Base-by-base conservation (phyloP, 2,113 vertebrate genomes). In the Gopherus evgoodei region DNA sequence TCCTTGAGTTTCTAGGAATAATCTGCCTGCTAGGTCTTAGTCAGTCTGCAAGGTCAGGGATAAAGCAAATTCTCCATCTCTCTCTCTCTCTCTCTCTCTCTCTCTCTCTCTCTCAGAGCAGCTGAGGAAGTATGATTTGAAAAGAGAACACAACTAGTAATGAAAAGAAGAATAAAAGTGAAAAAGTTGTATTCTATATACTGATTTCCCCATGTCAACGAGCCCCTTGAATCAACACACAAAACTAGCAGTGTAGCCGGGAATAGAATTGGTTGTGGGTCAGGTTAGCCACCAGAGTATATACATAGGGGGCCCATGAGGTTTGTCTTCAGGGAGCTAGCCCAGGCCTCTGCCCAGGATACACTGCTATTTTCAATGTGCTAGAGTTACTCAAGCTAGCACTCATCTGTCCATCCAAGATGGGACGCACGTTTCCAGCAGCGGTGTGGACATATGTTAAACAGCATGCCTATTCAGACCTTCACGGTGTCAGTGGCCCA, bases 1-100 rank as follows among this genome's bases (percentile, higher is more conserved):
- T 86, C 86, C 86, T 91, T 56, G 86, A 81, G 80, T 27, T 87
- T 84, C 87, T 87, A 92, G 80, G 85, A 97, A 93, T 54, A 86
- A 83, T 85, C 86, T 92, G 0, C 0, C 88, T 42, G 53, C 69
- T 27, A 92, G 35, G 19, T 93, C 88, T 84, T 62, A 42, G 1
- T 65, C 93, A 94, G 85, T 62, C 82, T 75, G 75, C 88, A 95
- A 93, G 94, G 86, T 95, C 90, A 93, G 96, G 56, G 83, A 79
- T 84, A 93, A 72, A 53, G 47, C 31, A n/a, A 72, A 44, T 91
- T 82, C 62, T 84, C n/a, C 47, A 76, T 75, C n/a, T 56, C 50
- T 89, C 22, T 47, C 90, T 75, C n/a, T 54, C 47, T 89, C n/a
- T n/a, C n/a, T n/a, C n/a, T n/a, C 25, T 47, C 42, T 42, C 42